These are phyloP conservation scores for Cyprinella venusta DNA, from an alignment of 2,797 vertebrate species.

Conservation along the genomic window DNA sequence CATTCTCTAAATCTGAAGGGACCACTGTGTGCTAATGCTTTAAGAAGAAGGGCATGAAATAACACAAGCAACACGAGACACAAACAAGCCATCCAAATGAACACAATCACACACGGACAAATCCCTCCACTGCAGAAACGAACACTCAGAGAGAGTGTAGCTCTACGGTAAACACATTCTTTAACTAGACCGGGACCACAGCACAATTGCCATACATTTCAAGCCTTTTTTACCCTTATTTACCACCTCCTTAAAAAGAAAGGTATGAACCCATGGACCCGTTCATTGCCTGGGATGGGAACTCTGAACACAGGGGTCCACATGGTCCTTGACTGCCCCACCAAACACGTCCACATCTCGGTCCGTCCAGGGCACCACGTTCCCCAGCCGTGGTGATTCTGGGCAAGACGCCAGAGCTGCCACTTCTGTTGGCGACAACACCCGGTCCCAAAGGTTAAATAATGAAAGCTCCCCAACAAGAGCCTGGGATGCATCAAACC, in stretches of 20 bases:
- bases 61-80: constrained; percentile 27
- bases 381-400: constrained; percentile 81
- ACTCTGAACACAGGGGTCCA: constrained; percentile 81
- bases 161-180: constrained; percentile 43
- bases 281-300: constrained; percentile 73
- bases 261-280: not conserved
- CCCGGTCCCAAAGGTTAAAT: constrained; percentile 94
- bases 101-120: constrained; percentile 30
- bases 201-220: constrained; percentile 8
- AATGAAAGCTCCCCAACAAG: constrained; percentile 93
- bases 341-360: constrained; percentile 90
- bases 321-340: constrained; percentile 85
- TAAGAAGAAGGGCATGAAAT: constrained; percentile 11
- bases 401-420: constrained; percentile 88
- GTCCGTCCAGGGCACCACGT: constrained; percentile 92
- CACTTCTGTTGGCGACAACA: constrained; percentile 86
- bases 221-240: not conserved
- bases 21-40: constrained; percentile 14
- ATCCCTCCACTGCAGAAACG: constrained; percentile 25
- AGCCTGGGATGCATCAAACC: constrained; percentile 95
- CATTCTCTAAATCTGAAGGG: constrained; percentile 14
- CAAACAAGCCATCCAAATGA: constrained; percentile 39
- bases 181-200: not conserved
- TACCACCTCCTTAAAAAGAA: not conserved
- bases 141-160: constrained; percentile 23